Percentiles rank a stretch among this genome's conserved stretches.
Conservation (phyloP, 1,140 invertebrate genomes). For the Cotesia vestalis region DNA sequence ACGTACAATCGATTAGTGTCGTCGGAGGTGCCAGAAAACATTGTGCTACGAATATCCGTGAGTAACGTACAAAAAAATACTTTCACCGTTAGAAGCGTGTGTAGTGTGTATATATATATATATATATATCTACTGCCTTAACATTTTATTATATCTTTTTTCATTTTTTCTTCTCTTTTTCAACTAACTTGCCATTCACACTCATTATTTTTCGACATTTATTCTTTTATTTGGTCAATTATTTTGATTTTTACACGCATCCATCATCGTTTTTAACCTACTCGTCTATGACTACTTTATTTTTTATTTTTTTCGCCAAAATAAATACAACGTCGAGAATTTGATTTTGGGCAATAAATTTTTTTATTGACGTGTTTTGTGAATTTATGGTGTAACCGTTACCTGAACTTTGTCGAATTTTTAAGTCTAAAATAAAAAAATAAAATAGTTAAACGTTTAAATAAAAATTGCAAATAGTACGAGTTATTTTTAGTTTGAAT, state of each 20-base stretch:
- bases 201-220: conserved; percentile 1
- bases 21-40: neutral
- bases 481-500: too few species aligned
- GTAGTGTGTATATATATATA: too few species aligned
- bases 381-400: conserved; percentile 7
- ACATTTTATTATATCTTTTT: neutral
- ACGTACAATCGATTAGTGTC: conserved; percentile 5
- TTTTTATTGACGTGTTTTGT: neutral
- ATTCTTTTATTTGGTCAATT: neutral
- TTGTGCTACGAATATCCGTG: neutral
- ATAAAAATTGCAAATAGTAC: too few species aligned
- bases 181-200: neutral
- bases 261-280: neutral
- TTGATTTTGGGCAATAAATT: neutral
- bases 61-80: conserved; percentile 1
- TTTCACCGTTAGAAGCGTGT: too few species aligned
- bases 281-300: neutral
- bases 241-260: neutral
- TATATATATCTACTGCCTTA: neutral
- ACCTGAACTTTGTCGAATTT: neutral
- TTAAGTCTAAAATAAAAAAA: neutral
- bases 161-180: neutral
- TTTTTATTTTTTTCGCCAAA: neutral
- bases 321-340: neutral
- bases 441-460: neutral